These are phyloP conservation scores for Halocynthia roretzi DNA, from an alignment of 23 tunicate species.

Conservation along the genomic window DNA sequence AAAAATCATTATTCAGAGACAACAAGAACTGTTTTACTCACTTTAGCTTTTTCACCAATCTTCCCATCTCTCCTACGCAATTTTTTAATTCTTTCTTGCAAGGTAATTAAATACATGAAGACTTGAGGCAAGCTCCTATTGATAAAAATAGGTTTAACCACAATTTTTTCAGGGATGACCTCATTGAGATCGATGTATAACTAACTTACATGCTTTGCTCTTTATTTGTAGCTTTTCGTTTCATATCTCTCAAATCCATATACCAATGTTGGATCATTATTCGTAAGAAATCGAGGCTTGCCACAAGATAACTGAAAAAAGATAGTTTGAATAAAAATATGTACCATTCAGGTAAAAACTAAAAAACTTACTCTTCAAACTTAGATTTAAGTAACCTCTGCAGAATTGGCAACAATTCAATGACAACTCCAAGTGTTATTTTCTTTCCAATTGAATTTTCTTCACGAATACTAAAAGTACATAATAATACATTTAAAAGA, in stretches of 20 bases:
- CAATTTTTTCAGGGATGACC: neutral
- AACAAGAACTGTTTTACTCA: neutral
- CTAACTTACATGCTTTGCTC: conserved; percentile 21
- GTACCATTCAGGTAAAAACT: neutral
- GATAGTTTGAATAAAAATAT: neutral
- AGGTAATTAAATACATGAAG: conserved; percentile 35
- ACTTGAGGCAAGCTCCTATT: conserved; percentile 62
- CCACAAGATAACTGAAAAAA: conserved; percentile 43
- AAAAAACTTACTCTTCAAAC: conserved; percentile 42
- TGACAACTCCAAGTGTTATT: conserved; percentile 53
- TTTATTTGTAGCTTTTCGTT: neutral
- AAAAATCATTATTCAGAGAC: too few species aligned
- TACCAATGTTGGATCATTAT: conserved; percentile 71
- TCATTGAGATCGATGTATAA: neutral
- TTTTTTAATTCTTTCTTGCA: conserved; percentile 42
- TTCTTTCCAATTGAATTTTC: conserved; percentile 40
- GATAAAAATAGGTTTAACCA: neutral
- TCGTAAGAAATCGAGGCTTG: conserved; percentile 56
- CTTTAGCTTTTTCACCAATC: conserved; percentile 68
- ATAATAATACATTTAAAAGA: neutral
- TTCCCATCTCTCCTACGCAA: conserved; percentile 38
- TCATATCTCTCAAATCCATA: conserved; percentile 51
- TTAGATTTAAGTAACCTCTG: conserved; percentile 51
- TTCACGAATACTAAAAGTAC: conserved; percentile 17
- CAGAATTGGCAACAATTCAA: conserved; percentile 59